These are phyloP conservation scores for Dreissena rostriformis DNA, from an alignment of 1,140 invertebrate genomes.

Conservation along the genomic window DNA sequence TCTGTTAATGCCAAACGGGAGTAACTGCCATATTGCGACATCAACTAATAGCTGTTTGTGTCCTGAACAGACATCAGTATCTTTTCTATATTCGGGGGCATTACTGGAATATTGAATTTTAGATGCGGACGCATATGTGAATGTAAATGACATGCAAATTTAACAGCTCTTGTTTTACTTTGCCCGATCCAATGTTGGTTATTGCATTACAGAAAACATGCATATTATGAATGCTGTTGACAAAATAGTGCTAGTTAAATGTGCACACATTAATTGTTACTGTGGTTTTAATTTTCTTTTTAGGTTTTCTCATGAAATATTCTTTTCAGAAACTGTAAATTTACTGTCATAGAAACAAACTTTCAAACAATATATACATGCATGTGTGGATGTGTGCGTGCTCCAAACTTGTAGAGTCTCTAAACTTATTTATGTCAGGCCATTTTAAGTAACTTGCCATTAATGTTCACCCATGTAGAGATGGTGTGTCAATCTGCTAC, in stretches of 20 bases:
- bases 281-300: neutral
- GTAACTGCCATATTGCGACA: neutral
- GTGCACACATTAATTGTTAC: neutral
- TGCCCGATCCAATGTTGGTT: constrained; percentile 28
- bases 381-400: no score
- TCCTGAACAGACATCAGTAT: neutral
- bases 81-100: constrained; percentile 14
- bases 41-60: neutral
- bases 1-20: neutral
- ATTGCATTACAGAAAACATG: constrained; percentile 39
- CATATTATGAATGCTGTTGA: constrained; percentile 36
- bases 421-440: no score
- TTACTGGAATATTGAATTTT: constrained; percentile 12
- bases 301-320: neutral
- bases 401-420: no score
- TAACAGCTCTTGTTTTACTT: constrained; percentile 41
- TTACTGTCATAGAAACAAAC: neutral
- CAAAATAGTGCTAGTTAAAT: neutral
- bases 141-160: constrained; percentile 52
- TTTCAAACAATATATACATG: constrained; percentile 1
- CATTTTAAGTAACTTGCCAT: no score
- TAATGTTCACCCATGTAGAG: no score
- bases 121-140: constrained; percentile 25
- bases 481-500: no score
- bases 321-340: neutral